Base-by-base conservation (phyloP, 1,140 invertebrate genomes). In the Lepidurus arcticus region DNA sequence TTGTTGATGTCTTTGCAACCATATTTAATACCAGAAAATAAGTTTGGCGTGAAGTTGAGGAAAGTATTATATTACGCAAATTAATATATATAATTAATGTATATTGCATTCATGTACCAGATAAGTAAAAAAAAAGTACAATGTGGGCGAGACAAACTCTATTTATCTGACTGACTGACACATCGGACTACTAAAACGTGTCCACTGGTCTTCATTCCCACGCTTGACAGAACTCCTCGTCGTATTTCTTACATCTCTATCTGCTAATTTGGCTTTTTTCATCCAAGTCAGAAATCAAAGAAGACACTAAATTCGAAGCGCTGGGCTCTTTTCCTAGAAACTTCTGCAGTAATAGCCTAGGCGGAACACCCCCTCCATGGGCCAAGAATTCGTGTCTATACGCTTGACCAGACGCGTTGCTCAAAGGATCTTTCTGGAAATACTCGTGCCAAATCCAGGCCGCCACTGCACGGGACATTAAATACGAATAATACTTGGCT, bases 401-500 rank as follows among this genome's bases (percentile, higher is more conserved):
- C 78, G 88, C 87, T 81, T 94, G 90, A 1, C 96, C 96, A 26
- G 91, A 88, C 42, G 83, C 81, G 10, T 92, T 88, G 84, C 87
- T 91, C 43, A 98, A 91, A 0, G 97, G 97, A 85, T 97, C 90
- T 0, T 87, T 83, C 82, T 91, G 88, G 83, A 99, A 98, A 82
- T 92, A 92, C 24, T 89, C 89, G 82, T 95, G 90, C 97, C 97
- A 99, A 80, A 98, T 96, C 87, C 91, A 91, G 42, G 94, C 93
- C 0, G 97, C 96, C 53, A 98, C 90, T 26, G 96, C 94, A 81
- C 94, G 89, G 0, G 97, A 98, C 82, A 98, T 92, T 74, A 98
- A 86, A 86, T 99, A 99, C 0, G 97, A 94, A 85, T 99, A 99
- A 86, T 99, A 99, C 86, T 98, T 98, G 0, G 96, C 96, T 44